Conservation (phyloP, 2,888 invertebrate genomes). For the Nematopogon swammerdamellus region DNA sequence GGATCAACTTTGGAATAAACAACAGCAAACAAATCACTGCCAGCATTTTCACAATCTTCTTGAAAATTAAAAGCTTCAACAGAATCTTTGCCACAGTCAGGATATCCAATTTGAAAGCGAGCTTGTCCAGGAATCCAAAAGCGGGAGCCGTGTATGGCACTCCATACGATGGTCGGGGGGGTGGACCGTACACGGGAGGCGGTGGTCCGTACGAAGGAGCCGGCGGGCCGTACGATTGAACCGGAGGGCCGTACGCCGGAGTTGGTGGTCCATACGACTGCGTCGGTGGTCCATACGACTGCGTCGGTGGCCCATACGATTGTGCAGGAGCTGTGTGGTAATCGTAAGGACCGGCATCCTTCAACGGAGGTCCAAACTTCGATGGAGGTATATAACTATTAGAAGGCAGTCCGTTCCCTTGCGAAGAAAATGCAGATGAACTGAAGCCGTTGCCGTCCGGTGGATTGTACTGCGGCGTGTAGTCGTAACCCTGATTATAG, state of each 20-base stretch:
- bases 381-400: conserved; percentile 13
- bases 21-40: conserved; percentile 71
- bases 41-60: conserved; percentile 77
- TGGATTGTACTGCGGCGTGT: conserved; percentile 30
- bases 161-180: conserved; percentile 44
- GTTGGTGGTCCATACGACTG: conserved; percentile 35
- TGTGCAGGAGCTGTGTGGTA: conserved; percentile 17
- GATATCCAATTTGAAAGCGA: conserved; percentile 67
- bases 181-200: conserved; percentile 39
- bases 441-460: not conserved
- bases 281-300: conserved; percentile 25
- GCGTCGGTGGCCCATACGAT: conserved; percentile 25
- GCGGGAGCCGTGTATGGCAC: conserved; percentile 52
- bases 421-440: not conserved
- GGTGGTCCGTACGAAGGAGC: conserved; percentile 36
- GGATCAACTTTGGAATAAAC: conserved; percentile 69
- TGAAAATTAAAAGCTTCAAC: conserved; percentile 73
- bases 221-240: conserved; percentile 41
- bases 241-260: conserved; percentile 33
- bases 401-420: not conserved
- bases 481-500: conserved; percentile 35
- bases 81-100: conserved; percentile 72
- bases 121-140: conserved; percentile 59
- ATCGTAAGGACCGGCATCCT: conserved; percentile 30
- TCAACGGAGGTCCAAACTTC: conserved; percentile 21